Conservation (phyloP, 2,797 vertebrate species). For the Sebastes steindachneri region DNA sequence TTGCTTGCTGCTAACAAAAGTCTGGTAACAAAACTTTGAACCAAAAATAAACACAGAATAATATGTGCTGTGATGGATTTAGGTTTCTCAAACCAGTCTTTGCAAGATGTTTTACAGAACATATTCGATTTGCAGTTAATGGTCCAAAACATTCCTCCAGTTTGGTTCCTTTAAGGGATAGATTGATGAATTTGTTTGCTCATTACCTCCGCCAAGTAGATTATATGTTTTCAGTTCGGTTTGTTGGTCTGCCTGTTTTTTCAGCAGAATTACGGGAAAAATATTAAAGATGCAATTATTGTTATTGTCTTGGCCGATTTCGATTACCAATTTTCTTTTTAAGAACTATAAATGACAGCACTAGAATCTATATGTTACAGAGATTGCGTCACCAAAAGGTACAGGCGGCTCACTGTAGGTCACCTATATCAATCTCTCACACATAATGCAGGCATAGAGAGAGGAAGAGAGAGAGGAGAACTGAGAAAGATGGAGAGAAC, state of each 20-base stretch:
- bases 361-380: too few species aligned
- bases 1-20: background rate
- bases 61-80: background rate
- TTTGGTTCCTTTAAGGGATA: slow-evolving; percentile 1
- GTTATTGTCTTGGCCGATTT: accelerated
- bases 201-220: background rate
- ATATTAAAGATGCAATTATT: accelerated
- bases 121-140: slow-evolving; percentile 13
- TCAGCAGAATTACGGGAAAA: too few species aligned
- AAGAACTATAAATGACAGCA: too few species aligned
- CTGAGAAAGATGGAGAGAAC: too few species aligned
- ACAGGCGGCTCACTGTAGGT: too few species aligned
- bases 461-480: too few species aligned
- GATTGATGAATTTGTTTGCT: background rate
- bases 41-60: background rate
- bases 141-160: background rate
- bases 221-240: background rate
- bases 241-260: too few species aligned
- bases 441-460: too few species aligned
- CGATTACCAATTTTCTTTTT: too few species aligned
- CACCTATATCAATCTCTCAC: too few species aligned
- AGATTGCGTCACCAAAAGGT: too few species aligned
- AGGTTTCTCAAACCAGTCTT: background rate
- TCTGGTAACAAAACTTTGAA: background rate
- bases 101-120: background rate